Conservation (phyloP, 2,888 invertebrate species). For the Boloria selene region DNA sequence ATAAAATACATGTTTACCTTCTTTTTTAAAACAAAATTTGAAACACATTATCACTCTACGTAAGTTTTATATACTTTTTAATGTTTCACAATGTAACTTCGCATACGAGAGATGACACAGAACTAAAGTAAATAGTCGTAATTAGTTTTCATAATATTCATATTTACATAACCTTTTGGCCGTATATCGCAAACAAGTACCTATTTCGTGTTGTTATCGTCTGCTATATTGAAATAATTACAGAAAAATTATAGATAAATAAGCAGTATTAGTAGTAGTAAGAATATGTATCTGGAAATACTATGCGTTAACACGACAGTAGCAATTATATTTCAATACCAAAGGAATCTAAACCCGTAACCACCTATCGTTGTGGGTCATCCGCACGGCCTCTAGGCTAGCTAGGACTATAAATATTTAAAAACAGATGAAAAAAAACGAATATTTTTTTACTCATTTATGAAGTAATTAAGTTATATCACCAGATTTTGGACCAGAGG, state of each 20-base stretch:
- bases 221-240: background rate
- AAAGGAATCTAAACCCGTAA: no score
- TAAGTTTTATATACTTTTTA: no score
- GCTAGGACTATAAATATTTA: no score
- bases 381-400: no score
- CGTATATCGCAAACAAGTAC: conserved; percentile 10
- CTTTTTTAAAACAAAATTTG: background rate
- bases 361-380: no score
- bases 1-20: background rate
- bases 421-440: no score
- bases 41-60: no score
- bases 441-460: no score
- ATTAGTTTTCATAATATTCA: conserved; percentile 11
- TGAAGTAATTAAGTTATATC: no score
- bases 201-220: background rate
- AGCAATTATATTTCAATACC: no score
- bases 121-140: conserved; percentile 3
- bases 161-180: conserved; percentile 15
- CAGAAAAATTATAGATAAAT: conserved; percentile 3
- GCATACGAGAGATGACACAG: background rate
- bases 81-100: background rate
- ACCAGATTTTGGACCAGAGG: no score
- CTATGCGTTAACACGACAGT: no score
- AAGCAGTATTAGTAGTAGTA: background rate
- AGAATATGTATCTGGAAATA: background rate